Conservation (phyloP, 2,888 invertebrate species). For the Himalopsyche anomala region DNA sequence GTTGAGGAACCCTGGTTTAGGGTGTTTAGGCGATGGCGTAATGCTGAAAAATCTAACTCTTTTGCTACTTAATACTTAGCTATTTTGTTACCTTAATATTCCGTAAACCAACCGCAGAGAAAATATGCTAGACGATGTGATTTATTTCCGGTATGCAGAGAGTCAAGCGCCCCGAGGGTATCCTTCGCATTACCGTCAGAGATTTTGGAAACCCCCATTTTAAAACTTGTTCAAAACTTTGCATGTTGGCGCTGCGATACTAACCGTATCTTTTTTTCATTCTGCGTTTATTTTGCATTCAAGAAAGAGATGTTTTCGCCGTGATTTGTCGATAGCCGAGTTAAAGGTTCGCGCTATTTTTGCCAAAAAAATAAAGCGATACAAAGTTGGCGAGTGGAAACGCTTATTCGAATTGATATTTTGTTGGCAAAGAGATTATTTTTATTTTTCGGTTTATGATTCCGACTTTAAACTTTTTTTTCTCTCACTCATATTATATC, state of each 20-base stretch:
- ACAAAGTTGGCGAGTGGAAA: background rate
- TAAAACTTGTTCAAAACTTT: constrained; percentile 56
- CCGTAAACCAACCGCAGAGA: no score
- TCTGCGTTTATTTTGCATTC: constrained; percentile 32
- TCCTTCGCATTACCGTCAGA: constrained; percentile 49
- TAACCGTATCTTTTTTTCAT: constrained; percentile 33
- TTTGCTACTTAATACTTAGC: no score
- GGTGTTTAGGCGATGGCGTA: no score
- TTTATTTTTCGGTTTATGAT: background rate
- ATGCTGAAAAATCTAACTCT: no score
- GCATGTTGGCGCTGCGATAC: constrained; percentile 55
- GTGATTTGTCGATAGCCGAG: constrained; percentile 13
- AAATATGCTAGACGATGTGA: no score
- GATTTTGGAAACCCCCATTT: constrained; percentile 52
- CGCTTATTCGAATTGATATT: background rate
- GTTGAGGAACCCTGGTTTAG: no score
- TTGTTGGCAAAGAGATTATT: constrained; percentile 4
- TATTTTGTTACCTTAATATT: no score
- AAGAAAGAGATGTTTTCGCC: constrained; percentile 44
- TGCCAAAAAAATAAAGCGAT: background rate
- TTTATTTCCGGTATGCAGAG: constrained; percentile 27
- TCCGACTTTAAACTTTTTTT: no score
- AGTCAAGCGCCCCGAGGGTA: constrained; percentile 49
- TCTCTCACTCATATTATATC: no score
- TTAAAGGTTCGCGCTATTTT: constrained; percentile 6